Conservation (phyloP, 2,888 invertebrate genomes). For the Pseudococcus jackbeardsleyi region DNA sequence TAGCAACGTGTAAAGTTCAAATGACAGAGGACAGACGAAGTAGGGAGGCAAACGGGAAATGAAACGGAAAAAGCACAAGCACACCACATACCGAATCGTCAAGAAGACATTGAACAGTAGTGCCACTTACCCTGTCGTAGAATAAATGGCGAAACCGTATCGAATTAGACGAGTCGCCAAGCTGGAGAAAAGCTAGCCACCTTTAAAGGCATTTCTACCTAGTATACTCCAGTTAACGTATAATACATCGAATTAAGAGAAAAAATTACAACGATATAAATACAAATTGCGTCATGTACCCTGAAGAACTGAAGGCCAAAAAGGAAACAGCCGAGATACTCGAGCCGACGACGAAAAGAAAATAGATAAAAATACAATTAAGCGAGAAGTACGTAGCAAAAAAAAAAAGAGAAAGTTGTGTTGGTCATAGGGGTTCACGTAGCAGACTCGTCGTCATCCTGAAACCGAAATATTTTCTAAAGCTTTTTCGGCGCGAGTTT, state of each 20-base stretch:
- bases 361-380: constrained; percentile 24
- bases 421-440: neutral
- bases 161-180: neutral
- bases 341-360: neutral
- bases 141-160: constrained; percentile 4
- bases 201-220: neutral
- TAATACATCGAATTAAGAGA: neutral
- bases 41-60: neutral
- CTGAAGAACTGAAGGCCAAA: neutral
- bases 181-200: neutral
- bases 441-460: neutral
- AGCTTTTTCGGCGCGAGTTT: neutral
- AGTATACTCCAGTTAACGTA: neutral
- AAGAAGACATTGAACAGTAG: constrained; percentile 11
- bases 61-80: constrained; percentile 25
- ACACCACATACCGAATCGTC: neutral
- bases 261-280: neutral
- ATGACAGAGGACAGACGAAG: neutral
- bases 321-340: neutral
- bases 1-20: neutral
- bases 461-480: constrained; percentile 21
- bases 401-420: neutral
- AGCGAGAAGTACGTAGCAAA: neutral
- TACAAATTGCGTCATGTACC: neutral
- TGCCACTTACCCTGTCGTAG: neutral